These are phyloP conservation scores for Herminia tarsipennalis DNA, from an alignment of 2,888 invertebrate species.

Conservation along the genomic window DNA sequence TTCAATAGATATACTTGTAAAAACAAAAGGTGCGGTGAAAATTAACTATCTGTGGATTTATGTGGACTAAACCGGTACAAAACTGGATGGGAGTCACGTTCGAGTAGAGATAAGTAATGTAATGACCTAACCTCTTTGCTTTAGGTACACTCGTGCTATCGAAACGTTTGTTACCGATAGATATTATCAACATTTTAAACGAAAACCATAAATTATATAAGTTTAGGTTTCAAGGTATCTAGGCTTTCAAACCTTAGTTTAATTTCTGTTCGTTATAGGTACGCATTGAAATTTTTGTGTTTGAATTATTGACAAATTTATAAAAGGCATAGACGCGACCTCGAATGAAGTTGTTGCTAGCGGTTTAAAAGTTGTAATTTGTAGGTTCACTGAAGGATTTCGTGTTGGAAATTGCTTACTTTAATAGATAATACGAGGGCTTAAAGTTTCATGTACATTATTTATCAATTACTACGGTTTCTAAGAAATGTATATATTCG, in stretches of 20 bases:
- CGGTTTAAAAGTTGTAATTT: neutral
- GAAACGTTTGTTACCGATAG: slow-evolving; percentile 25
- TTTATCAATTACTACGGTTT: neutral
- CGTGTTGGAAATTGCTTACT: neutral
- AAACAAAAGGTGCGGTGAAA: neutral
- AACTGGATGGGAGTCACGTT: slow-evolving; percentile 43
- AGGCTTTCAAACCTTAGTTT: slow-evolving; percentile 8
- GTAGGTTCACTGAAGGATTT: neutral
- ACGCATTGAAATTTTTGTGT: slow-evolving; percentile 17
- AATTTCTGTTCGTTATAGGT: slow-evolving; percentile 7
- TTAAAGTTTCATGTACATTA: too few relatives aligned
- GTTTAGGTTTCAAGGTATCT: slow-evolving; percentile 5
- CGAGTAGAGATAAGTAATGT: slow-evolving; percentile 31
- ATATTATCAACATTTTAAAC: slow-evolving; percentile 25
- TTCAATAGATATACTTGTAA: neutral
- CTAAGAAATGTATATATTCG: neutral
- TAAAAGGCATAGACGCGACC: neutral
- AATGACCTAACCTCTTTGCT: slow-evolving; percentile 42
- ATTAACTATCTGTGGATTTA: slow-evolving; percentile 1
- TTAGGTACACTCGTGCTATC: slow-evolving; percentile 32
- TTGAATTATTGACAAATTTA: slow-evolving; percentile 3
- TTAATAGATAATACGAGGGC: neutral
- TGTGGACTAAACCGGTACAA: slow-evolving; percentile 34
- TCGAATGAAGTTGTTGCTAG: neutral
- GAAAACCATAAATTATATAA: slow-evolving; percentile 16